Conservation (phyloP, 2,888 invertebrate species). For the Aplocera efformata region DNA sequence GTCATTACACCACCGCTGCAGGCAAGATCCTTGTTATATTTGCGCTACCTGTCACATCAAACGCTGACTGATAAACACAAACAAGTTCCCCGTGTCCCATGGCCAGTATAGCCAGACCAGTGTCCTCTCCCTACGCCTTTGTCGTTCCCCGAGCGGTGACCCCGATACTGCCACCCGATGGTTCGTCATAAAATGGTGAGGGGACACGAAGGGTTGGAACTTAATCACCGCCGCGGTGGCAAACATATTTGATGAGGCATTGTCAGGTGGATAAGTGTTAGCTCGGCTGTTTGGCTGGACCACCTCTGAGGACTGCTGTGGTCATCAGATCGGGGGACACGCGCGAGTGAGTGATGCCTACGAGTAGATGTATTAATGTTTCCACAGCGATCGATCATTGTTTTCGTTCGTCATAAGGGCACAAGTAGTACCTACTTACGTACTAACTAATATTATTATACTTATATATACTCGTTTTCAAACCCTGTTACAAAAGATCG, state of each 20-base stretch:
- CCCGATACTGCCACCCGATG: constrained; percentile 21
- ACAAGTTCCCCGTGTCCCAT: constrained; percentile 20
- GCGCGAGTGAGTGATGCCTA: no score
- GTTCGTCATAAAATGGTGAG: constrained; percentile 17
- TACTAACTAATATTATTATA: no score
- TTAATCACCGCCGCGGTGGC: constrained; percentile 10
- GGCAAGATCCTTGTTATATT: constrained; percentile 6
- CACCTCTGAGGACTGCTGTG: not conserved
- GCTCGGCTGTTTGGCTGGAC: not conserved
- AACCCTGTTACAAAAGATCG: no score
- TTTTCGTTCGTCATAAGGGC: no score
- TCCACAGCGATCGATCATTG: no score
- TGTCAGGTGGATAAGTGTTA: constrained; percentile 10
- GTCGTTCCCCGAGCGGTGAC: constrained; percentile 21
- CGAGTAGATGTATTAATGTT: no score
- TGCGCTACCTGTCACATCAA: constrained; percentile 12
- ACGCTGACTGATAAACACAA: constrained; percentile 22
- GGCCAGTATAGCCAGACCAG: constrained; percentile 25
- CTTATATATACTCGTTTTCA: no score
- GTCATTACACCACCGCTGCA: no score
- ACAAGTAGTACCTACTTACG: no score
- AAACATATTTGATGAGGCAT: constrained; percentile 16
- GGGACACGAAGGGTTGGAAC: constrained; percentile 8
- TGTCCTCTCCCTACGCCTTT: constrained; percentile 26
- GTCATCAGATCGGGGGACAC: no score